Base-by-base conservation (phyloP, 2,888 invertebrate species). In the Plutella xylostella region DNA sequence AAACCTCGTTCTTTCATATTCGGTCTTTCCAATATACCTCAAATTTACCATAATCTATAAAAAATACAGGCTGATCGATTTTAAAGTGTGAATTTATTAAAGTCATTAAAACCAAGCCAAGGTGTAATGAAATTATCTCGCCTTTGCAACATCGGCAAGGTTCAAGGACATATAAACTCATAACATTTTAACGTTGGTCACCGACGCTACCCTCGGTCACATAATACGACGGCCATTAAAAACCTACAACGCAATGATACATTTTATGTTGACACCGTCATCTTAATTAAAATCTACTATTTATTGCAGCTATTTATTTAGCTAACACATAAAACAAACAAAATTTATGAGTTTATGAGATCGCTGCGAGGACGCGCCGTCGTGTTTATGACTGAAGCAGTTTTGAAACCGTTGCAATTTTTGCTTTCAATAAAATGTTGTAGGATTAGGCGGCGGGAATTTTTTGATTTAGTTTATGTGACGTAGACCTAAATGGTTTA, bases 151-250 rank as follows among this genome's bases (percentile, higher is more conserved):
- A n/a, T n/a, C n/a, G n/a, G n/a, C n/a, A n/a, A n/a, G n/a, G n/a
- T n/a, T n/a, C n/a, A n/a, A n/a, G n/a, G n/a, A n/a, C n/a, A 67
- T 73, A 78, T 76, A 75, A 75, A 77, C 76, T 73, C 79, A 77
- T 80, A 80, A 79, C 70, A 75, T 58, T 79, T 80, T 80, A 79
- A 80, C 67, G 76, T 70, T 67, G 61, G 56, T 50, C 53, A 54
- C 54, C 55, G 60, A 59, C 64, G 60, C 42, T 45, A 50, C 46
- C 53, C 51, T 52, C 48, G 57, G 54, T 56, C 58, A 66, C 69
- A 75, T 75, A n/a, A n/a, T n/a, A 78, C 73, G 72, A 68, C 63
- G 57, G 68, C 60, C 64, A 69, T 79, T 79, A 79, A 77, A 58
- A 70, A 62, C 61, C 65, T 60, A 62, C 68, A 63, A 59, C 57